A percentile compares a stretch with the other conserved stretches of the same genome.
phyloP scores from a whole-genome alignment of 1,140 invertebrate genomes.

The Meloidogyne chitwoodi region DNA sequence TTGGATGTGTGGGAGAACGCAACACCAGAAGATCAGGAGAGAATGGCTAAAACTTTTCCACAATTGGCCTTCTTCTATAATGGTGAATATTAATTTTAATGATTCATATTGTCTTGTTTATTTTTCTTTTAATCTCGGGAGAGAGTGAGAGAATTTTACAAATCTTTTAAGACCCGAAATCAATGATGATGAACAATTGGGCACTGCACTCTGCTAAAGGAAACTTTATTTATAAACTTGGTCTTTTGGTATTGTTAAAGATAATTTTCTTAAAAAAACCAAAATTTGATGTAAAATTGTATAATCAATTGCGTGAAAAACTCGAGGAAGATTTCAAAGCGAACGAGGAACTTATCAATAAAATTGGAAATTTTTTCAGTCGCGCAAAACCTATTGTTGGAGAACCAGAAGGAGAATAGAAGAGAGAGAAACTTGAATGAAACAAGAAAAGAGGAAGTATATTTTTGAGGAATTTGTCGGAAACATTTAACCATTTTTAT shows the following conservation, averaged over 20 bases:
- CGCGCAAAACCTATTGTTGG: not conserved
- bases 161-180: not conserved
- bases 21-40: not conserved
- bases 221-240: not conserved
- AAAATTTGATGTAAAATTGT: not conserved
- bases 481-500: too few relatives aligned
- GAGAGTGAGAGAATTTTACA: too few relatives aligned
- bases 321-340: not conserved
- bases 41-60: not conserved
- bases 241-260: not conserved
- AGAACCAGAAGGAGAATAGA: not conserved
- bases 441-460: too few relatives aligned
- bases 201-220: not conserved
- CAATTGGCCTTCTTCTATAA: not conserved
- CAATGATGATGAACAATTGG: not conserved
- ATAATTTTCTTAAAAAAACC: not conserved
- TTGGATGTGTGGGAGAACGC: not conserved
- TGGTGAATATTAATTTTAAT: not conserved
- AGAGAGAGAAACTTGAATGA: not conserved
- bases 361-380: not conserved
- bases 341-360: not conserved
- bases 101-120: not conserved
- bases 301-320: not conserved
- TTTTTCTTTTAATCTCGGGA: too few relatives aligned
- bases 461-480: too few relatives aligned